Percentiles rank a stretch among this genome's conserved stretches.
These are phyloP conservation scores for Ptilodon capucinus DNA, from an alignment of 2,888 invertebrate species.

Conservation along the genomic window DNA sequence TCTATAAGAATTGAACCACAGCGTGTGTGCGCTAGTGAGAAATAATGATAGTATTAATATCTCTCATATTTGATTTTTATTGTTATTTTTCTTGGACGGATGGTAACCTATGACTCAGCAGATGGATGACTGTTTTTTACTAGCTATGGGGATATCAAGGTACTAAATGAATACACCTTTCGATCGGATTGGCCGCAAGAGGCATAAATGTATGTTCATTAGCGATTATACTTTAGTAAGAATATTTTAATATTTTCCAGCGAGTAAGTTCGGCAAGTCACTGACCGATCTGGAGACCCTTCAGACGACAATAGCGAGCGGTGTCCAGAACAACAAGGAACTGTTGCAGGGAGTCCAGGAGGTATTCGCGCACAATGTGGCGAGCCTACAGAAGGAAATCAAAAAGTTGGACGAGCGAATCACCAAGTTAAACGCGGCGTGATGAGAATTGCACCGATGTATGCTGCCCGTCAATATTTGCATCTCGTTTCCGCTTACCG, in stretches of 20 bases:
- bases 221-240: too few species aligned
- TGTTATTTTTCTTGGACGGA: too few species aligned
- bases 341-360: constrained; percentile 90
- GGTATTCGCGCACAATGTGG: constrained; percentile 90
- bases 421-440: constrained; percentile 78
- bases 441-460: constrained; percentile 32
- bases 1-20: too few species aligned
- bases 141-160: too few species aligned
- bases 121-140: too few species aligned
- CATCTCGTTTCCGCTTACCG: neutral
- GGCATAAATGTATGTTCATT: too few species aligned
- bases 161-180: too few species aligned
- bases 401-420: constrained; percentile 88
- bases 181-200: too few species aligned
- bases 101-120: too few species aligned
- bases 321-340: constrained; percentile 90
- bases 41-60: too few species aligned
- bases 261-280: constrained; percentile 93
- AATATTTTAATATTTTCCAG: constrained; percentile 68
- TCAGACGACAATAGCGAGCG: constrained; percentile 87
- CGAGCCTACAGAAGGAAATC: constrained; percentile 89
- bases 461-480: neutral
- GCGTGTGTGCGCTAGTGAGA: too few species aligned
- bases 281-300: constrained; percentile 90
- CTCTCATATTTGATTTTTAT: too few species aligned